Percentiles rank a stretch among this genome's conserved stretches.
Evolutionary conservation across 1,140 invertebrate genomes (phyloP).

Genomic region (Mactra quadrangularis): DNA sequence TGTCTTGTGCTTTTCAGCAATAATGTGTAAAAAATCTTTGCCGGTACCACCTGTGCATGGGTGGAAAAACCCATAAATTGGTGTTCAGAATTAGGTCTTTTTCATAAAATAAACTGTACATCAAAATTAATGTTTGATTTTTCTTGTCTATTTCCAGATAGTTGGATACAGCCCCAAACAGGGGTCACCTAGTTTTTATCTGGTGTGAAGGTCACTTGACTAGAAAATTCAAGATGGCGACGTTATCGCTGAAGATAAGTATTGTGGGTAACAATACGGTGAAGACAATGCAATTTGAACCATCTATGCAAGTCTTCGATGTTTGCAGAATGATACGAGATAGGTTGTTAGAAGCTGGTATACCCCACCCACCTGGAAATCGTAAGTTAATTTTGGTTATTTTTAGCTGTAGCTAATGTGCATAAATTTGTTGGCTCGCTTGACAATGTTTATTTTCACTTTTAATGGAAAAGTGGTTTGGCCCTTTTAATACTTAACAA

Average conservation of each 20-base stretch:
- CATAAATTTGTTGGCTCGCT: too few species aligned
- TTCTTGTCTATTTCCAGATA: slow-evolving; percentile 31
- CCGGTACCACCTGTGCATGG: too few species aligned
- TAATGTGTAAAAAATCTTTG: too few species aligned
- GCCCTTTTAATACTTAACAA: too few species aligned
- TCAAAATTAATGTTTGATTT: too few species aligned
- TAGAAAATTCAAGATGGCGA: slow-evolving; percentile 77
- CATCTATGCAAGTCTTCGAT: slow-evolving; percentile 96
- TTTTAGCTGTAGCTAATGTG: too few species aligned
- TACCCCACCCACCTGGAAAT: slow-evolving; percentile 76
- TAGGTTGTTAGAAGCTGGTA: slow-evolving; percentile 93
- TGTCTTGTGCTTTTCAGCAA: too few species aligned
- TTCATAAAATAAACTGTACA: too few species aligned
- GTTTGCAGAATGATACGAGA: slow-evolving; percentile 97
- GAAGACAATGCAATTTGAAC: slow-evolving; percentile 99
- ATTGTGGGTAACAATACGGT: slow-evolving; percentile 96
- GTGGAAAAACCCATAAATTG: too few species aligned
- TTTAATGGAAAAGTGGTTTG: too few species aligned
- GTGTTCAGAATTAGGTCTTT: too few species aligned
- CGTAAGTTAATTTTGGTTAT: slow-evolving; percentile 81
- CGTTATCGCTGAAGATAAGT: slow-evolving; percentile 95
- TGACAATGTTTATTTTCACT: too few species aligned
- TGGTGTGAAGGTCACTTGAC: not conserved
- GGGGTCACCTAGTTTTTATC: slow-evolving; percentile 46
- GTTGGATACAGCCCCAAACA: slow-evolving; percentile 30